Conservation (phyloP, 2,113 vertebrate species). For the Erythrolamprus reginae region DNA sequence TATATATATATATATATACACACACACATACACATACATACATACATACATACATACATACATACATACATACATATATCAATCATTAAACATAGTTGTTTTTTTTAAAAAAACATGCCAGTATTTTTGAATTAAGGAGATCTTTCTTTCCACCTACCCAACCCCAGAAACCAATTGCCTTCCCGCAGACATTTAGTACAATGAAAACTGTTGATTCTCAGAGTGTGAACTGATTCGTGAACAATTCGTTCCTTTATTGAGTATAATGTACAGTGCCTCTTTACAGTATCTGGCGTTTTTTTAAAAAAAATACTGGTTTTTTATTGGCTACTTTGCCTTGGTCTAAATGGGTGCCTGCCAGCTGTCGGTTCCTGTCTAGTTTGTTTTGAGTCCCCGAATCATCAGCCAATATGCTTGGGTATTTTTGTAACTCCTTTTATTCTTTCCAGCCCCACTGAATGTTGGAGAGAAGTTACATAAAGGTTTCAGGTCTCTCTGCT, state of each 20-base stretch:
- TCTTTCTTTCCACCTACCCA: not conserved
- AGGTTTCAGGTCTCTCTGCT: not conserved
- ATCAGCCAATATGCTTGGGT: not conserved
- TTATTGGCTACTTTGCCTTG: not conserved
- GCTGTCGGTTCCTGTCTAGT: not conserved
- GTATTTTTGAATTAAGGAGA: not conserved
- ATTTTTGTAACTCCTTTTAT: not conserved
- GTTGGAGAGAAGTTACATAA: not conserved
- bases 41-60: too few species aligned
- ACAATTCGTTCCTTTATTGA: conserved; percentile 6
- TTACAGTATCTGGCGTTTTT: not conserved
- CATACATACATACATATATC: too few species aligned
- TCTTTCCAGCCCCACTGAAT: not conserved
- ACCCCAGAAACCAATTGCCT: not conserved
- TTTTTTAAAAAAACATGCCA: not conserved
- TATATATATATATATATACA: too few species aligned
- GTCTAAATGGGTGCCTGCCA: not conserved
- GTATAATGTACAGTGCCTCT: not conserved
- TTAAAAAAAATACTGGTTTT: not conserved
- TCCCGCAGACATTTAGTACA: rapidly evolving
- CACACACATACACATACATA: too few species aligned
- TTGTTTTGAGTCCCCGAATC: not conserved
- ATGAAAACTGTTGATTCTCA: not conserved
- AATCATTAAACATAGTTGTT: not conserved
- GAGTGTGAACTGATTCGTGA: not conserved